These are phyloP conservation scores for Monoplex corrugatus DNA, from an alignment of 2,888 invertebrate species.

Conservation along the genomic window DNA sequence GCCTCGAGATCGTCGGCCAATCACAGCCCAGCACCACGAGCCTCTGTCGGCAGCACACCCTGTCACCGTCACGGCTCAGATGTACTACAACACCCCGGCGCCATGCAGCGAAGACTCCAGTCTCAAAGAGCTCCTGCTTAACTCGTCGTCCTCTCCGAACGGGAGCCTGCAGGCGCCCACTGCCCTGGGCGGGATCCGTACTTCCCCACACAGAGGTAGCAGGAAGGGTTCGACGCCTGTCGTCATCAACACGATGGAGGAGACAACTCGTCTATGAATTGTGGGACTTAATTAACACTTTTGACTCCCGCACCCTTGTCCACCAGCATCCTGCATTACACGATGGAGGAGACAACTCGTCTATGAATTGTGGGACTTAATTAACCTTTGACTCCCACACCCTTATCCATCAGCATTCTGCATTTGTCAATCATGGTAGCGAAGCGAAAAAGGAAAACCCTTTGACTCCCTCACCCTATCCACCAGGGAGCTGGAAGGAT, in stretches of 20 bases:
- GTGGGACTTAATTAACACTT: too few species aligned
- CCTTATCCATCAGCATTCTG: too few species aligned
- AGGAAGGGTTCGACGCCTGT: not conserved
- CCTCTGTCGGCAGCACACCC: not conserved
- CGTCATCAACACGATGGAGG: constrained; percentile 35
- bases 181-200: constrained; percentile 8
- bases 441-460: too few species aligned
- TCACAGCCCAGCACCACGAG: constrained; percentile 7
- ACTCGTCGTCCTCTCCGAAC: not conserved
- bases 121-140: constrained; percentile 28
- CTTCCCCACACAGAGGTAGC: constrained; percentile 27
- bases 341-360: constrained; percentile 37
- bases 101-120: constrained; percentile 40
- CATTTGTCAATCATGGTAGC: too few species aligned
- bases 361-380: not conserved
- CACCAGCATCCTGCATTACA: too few species aligned
- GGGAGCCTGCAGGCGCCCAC: not conserved
- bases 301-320: too few species aligned
- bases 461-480: too few species aligned
- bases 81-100: constrained; percentile 33
- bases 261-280: constrained; percentile 30
- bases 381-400: too few species aligned
- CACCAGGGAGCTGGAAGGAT: too few species aligned
- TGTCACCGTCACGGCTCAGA: not conserved
- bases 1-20: constrained; percentile 29